Conservation (phyloP, 1,140 invertebrate species). For the Dendrolimus punctatus region DNA sequence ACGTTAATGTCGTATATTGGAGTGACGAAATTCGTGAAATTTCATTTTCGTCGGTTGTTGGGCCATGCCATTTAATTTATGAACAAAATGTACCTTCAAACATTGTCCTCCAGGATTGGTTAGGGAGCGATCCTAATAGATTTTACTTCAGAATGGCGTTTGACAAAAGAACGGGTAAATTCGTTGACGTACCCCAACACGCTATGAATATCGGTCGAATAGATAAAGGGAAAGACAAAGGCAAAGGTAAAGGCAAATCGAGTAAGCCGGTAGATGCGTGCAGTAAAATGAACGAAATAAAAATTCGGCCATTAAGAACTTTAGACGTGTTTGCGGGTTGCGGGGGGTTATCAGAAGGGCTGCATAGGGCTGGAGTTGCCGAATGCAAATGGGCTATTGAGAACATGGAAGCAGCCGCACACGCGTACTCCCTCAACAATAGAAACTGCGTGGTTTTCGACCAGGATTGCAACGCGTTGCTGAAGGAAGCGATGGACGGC, state of each 20-base stretch:
- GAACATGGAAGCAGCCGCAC: constrained; percentile 83
- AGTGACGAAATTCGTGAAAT: constrained; percentile 78
- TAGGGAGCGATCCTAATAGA: constrained; percentile 75
- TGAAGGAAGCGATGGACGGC: constrained; percentile 77
- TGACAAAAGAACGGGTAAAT: constrained; percentile 72
- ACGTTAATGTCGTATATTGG: constrained; percentile 86
- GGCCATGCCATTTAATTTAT: constrained; percentile 51
- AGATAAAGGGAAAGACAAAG: constrained; percentile 77
- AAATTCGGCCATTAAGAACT: constrained; percentile 73
- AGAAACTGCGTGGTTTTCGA: constrained; percentile 82
- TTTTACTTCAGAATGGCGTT: constrained; percentile 87
- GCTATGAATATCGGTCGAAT: constrained; percentile 74
- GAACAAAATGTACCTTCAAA: constrained; percentile 54
- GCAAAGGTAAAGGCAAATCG: constrained; percentile 81
- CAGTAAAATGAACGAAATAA: constrained; percentile 34
- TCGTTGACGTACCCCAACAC: constrained; percentile 76
- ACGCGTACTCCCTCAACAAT: constrained; percentile 87
- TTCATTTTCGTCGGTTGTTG: constrained; percentile 53
- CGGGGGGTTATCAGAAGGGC: constrained; percentile 83
- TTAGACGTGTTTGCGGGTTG: constrained; percentile 94
- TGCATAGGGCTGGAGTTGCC: constrained; percentile 81
- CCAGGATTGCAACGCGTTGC: constrained; percentile 86
- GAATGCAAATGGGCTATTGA: constrained; percentile 88
- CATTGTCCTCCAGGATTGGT: constrained; percentile 74
- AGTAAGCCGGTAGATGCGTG: constrained; percentile 56